phyloP scores from a whole-genome alignment of 2,113 vertebrate species.

The Ranitomeya variabilis region DNA sequence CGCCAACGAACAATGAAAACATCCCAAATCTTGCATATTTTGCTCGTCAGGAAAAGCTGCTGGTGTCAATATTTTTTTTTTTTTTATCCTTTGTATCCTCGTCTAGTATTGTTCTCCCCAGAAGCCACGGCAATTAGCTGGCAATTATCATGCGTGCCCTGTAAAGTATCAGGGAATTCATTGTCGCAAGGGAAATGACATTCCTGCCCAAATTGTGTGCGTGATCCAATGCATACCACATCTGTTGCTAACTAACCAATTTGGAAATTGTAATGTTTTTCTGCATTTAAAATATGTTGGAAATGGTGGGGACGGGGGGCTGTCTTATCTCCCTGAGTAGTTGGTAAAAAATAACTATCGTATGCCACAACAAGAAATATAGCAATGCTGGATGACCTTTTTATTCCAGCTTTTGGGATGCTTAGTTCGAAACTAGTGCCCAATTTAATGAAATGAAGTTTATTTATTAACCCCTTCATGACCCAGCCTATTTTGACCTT shows the following conservation, averaged over 20 bases:
- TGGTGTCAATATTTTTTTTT: neutral
- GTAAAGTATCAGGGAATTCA: neutral
- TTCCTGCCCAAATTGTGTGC: slow-evolving; percentile 10
- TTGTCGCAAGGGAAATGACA: slow-evolving; percentile 4
- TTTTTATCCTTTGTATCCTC: neutral
- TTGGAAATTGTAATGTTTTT: neutral
- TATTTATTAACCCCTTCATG: no score
- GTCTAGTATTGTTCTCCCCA: neutral
- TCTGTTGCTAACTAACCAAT: slow-evolving; percentile 10
- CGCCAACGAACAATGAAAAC: no score
- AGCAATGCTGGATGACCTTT: neutral
- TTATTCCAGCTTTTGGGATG: no score
- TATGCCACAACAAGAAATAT: neutral
- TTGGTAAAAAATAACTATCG: neutral
- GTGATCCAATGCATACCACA: neutral
- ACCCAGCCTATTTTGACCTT: no score
- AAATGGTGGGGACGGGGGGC: no score
- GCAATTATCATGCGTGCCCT: neutral
- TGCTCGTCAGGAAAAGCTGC: neutral
- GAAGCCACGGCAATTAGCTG: neutral
- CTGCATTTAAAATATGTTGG: neutral
- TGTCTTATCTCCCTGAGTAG: neutral
- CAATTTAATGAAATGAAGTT: no score
- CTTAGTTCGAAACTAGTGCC: no score
- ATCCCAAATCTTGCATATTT: no score